Evolutionary conservation across 2,888 invertebrate genomes (phyloP).

Genomic region (Mythimna impura): DNA sequence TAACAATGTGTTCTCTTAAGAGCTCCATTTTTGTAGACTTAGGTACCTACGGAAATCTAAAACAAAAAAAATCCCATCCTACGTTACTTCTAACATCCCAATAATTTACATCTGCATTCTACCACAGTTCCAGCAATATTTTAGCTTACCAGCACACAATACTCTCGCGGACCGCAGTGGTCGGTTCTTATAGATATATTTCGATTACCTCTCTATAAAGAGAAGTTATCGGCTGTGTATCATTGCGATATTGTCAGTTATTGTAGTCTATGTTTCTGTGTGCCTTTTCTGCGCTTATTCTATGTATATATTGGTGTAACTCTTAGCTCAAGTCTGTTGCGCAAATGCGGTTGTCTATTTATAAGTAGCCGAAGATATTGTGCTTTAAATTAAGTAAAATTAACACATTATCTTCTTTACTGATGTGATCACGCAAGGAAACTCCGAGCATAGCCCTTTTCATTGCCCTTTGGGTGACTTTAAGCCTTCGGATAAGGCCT

Average conservation of each 20-base stretch:
- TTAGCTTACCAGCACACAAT: conserved; percentile 22
- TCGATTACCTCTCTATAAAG: conserved; percentile 71
- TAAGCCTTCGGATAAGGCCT: too few species aligned
- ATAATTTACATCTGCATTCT: conserved; percentile 24
- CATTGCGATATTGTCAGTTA: conserved; percentile 66
- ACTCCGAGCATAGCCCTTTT: too few species aligned
- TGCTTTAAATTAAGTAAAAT: too few species aligned
- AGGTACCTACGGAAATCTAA: background rate
- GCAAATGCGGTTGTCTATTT: background rate
- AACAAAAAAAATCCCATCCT: background rate
- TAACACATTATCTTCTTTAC: too few species aligned
- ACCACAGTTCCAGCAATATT: conserved; percentile 28
- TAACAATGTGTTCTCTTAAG: too few species aligned
- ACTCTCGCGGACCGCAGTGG: conserved; percentile 21
- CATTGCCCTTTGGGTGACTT: too few species aligned
- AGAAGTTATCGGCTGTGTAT: conserved; percentile 70
- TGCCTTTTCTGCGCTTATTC: conserved; percentile 20
- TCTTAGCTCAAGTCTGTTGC: background rate
- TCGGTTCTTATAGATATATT: conserved; percentile 61
- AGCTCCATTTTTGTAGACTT: too few species aligned
- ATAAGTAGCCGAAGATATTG: background rate
- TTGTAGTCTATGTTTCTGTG: conserved; percentile 41
- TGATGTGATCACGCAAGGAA: too few species aligned
- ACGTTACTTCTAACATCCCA: background rate
- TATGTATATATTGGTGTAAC: background rate